phyloP scores from a whole-genome alignment of 2,113 vertebrate genomes.

The Nycticebus coucang region DNA sequence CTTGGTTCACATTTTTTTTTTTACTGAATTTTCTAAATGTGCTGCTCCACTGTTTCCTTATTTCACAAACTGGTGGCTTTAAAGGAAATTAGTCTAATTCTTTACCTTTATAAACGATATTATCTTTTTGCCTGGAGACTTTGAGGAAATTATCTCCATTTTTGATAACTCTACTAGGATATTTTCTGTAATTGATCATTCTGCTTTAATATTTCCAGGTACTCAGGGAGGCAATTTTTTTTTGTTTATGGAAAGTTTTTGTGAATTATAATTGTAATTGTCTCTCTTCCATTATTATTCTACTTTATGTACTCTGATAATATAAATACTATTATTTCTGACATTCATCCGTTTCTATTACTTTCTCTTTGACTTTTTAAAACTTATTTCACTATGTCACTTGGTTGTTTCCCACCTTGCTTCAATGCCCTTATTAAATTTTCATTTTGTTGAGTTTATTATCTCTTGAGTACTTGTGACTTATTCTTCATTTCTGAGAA shows the following conservation, averaged over 20 bases:
- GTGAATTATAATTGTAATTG: slow-evolving; percentile 41
- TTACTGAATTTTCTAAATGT: neutral
- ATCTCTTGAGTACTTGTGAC: neutral
- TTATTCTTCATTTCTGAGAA: neutral
- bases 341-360: slow-evolving; percentile 17
- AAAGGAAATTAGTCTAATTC: neutral
- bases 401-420: neutral
- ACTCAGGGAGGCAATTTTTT: neutral
- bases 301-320: neutral
- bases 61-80: neutral
- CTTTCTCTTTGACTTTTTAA: slow-evolving; percentile 3
- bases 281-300: neutral
- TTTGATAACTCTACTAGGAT: neutral
- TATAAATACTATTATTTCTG: neutral
- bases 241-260: neutral
- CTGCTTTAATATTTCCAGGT: neutral
- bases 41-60: neutral
- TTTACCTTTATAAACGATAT: neutral
- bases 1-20: neutral
- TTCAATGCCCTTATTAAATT: neutral
- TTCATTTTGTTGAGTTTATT: neutral
- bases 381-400: neutral
- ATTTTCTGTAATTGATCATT: neutral
- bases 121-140: neutral
- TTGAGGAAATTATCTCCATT: neutral